Conservation (phyloP, 2,888 invertebrate genomes). For the Torymus texanus region DNA sequence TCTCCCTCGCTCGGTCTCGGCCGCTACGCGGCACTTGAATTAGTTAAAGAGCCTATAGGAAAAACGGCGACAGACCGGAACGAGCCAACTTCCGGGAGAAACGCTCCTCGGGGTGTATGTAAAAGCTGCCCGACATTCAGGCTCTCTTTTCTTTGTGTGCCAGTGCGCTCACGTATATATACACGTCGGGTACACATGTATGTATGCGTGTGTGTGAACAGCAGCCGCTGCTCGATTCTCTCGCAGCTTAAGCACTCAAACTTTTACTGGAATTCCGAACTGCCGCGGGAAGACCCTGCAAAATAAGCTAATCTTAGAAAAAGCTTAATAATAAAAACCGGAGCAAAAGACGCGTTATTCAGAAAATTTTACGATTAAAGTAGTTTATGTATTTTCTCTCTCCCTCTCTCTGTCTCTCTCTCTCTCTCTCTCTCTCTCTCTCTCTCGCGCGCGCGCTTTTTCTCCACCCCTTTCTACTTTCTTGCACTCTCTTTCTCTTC, state of each 20-base stretch:
- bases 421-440: too few species aligned
- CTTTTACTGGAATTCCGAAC: slow-evolving; percentile 47
- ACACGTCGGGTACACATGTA: not conserved
- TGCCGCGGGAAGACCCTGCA: slow-evolving; percentile 20
- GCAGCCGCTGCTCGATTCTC: slow-evolving; percentile 17
- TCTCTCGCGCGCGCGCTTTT: too few species aligned
- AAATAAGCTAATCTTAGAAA: slow-evolving; percentile 47
- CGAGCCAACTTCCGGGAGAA: slow-evolving; percentile 63
- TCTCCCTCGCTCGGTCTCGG: not conserved
- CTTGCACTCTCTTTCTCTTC: too few species aligned
- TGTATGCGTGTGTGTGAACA: not conserved
- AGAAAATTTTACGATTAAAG: slow-evolving; percentile 7
- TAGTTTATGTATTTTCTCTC: not conserved
- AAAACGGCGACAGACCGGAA: slow-evolving; percentile 65
- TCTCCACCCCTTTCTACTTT: too few species aligned
- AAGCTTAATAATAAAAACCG: slow-evolving; percentile 2
- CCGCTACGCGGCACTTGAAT: slow-evolving; percentile 60
- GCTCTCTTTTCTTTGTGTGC: not conserved
- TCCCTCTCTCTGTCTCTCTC: too few species aligned
- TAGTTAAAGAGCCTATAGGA: slow-evolving; percentile 67
- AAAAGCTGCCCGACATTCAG: slow-evolving; percentile 27
- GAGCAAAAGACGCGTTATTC: not conserved
- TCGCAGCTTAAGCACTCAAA: slow-evolving; percentile 41
- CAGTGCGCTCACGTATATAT: not conserved
- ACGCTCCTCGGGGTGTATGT: slow-evolving; percentile 64